phyloP scores from a whole-genome alignment of 2,888 invertebrate species.

The Panorpa germanica region DNA sequence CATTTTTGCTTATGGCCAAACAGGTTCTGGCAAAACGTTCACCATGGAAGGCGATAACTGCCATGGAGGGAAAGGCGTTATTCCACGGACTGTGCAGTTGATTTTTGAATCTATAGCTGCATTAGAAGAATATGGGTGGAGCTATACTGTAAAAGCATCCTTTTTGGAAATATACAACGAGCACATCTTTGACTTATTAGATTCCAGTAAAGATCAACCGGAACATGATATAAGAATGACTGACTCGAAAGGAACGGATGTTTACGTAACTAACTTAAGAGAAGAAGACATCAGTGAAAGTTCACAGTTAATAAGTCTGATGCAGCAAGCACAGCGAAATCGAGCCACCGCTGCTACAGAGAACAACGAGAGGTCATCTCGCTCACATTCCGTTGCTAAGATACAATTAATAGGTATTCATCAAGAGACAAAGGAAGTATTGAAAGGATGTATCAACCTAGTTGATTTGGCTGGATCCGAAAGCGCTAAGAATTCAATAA shows the following conservation, averaged over 20 bases:
- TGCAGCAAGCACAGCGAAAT: constrained; percentile 59
- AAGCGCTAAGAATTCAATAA: constrained; percentile 44
- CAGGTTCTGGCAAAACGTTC: constrained; percentile 77
- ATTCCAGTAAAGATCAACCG: constrained; percentile 42
- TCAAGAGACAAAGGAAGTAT: constrained; percentile 36
- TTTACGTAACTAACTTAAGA: constrained; percentile 53
- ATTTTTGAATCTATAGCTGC: constrained; percentile 54
- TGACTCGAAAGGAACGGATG: constrained; percentile 39
- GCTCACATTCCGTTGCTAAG: constrained; percentile 52
- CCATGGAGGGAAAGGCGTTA: no score
- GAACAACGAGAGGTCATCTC: constrained; percentile 48
- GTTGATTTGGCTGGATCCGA: constrained; percentile 83
- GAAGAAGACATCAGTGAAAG: constrained; percentile 42
- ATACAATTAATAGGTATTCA: constrained; percentile 49
- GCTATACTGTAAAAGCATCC: constrained; percentile 50
- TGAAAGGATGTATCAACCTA: constrained; percentile 52
- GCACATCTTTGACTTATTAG: constrained; percentile 56
- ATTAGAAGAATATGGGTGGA: constrained; percentile 58
- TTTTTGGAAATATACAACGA: constrained; percentile 80
- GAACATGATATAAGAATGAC: constrained; percentile 59
- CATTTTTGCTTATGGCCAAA: constrained; percentile 83
- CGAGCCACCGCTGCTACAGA: constrained; percentile 60
- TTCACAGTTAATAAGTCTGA: constrained; percentile 43
- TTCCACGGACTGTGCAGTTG: constrained; percentile 64
- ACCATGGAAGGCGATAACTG: constrained; percentile 69